Percentiles rank a stretch among this genome's conserved stretches.
phyloP scores from a whole-genome alignment of 2,797 vertebrate genomes.

The Aeoliscus strigatus region DNA sequence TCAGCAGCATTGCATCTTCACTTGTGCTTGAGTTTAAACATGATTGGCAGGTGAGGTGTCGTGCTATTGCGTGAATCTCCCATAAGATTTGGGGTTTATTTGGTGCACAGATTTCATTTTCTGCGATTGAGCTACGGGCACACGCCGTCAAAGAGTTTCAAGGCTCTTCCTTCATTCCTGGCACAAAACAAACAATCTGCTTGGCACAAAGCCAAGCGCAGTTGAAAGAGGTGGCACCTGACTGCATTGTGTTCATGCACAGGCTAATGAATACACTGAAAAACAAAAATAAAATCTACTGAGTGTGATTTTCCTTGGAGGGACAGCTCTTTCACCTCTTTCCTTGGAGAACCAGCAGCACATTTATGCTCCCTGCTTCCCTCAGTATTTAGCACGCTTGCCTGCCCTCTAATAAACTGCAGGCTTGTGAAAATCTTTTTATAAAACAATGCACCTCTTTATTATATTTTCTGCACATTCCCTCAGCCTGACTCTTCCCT shows the following conservation, averaged over 20 bases:
- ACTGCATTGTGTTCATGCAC: conserved; percentile 6
- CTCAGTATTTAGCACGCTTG: conserved; percentile 53
- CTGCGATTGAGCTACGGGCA: conserved; percentile 28
- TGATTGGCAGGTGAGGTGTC: conserved; percentile 17
- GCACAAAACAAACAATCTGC: conserved; percentile 57
- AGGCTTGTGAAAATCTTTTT: conserved; percentile 57
- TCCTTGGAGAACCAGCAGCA: conserved; percentile 30
- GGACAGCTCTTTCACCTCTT: conserved; percentile 55
- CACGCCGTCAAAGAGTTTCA: conserved; percentile 32
- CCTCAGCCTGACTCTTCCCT: conserved; percentile 49
- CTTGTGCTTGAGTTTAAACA: conserved; percentile 41
- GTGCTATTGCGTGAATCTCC: conserved; percentile 14
- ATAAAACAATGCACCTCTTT: conserved; percentile 65
- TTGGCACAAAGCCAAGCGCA: conserved; percentile 55
- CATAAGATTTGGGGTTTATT: conserved; percentile 48
- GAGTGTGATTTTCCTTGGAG: too few relatives aligned
- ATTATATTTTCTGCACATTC: conserved; percentile 32
- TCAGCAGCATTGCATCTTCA: conserved; percentile 28
- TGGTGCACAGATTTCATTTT: conserved; percentile 35
- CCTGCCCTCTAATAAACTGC: conserved; percentile 64
- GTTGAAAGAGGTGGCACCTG: conserved; percentile 29
- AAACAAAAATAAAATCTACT: conserved; percentile 62
- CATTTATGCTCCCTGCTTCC: conserved; percentile 28
- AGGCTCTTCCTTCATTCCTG: conserved; percentile 27
- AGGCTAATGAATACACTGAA: conserved; percentile 31